phyloP scores from a whole-genome alignment of 2,888 invertebrate genomes.

The Drosophila fungiperda region DNA sequence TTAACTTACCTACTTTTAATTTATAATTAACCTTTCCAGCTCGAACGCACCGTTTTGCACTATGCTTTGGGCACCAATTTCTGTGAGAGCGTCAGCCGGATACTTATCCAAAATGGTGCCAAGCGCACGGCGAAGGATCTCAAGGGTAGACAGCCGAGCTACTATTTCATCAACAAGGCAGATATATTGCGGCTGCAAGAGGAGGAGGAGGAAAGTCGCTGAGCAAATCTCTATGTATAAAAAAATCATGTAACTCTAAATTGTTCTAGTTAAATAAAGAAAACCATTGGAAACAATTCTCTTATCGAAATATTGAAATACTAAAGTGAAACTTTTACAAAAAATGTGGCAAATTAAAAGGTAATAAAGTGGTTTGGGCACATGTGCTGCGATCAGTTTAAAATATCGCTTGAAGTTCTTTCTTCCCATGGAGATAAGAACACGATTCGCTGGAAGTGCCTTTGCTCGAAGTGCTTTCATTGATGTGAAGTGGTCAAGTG shows the following conservation, averaged over 20 bases:
- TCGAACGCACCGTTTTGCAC: conserved; percentile 94
- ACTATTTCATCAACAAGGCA: conserved; percentile 96
- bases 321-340: neutral
- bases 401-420: neutral
- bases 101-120: conserved; percentile 93
- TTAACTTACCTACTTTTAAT: neutral
- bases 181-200: conserved; percentile 94
- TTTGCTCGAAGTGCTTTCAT: conserved; percentile 14
- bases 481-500: conserved; percentile 20
- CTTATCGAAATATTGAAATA: neutral
- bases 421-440: conserved; percentile 4
- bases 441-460: neutral
- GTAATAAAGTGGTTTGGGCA: neutral
- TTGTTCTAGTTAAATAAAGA: conserved; percentile 56
- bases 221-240: conserved; percentile 50
- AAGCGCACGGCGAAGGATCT: conserved; percentile 93
- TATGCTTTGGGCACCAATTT: conserved; percentile 96
- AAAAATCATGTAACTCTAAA: conserved; percentile 35
- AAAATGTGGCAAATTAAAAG: neutral
- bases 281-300: conserved; percentile 21
- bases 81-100: conserved; percentile 92
- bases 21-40: conserved; percentile 85
- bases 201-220: conserved; percentile 89
- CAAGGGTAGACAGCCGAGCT: conserved; percentile 94
- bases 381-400: neutral